phyloP scores from a whole-genome alignment of 2,113 vertebrate genomes.

The Panthera tigris region DNA sequence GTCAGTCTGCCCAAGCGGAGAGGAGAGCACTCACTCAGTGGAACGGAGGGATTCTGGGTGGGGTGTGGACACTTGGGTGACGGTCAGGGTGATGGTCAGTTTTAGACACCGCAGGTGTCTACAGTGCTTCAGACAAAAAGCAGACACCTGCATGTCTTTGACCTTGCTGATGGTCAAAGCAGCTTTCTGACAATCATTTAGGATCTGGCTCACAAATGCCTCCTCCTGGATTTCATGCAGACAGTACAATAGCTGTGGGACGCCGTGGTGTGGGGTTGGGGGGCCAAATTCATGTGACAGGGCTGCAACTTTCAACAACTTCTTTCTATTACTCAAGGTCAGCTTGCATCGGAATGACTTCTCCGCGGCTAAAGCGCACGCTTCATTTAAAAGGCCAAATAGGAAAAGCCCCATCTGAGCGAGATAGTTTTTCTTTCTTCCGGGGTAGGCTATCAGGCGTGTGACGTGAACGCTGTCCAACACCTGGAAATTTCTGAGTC shows the following conservation, averaged over 20 bases:
- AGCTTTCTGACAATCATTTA: rapidly evolving
- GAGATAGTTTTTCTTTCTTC: background rate
- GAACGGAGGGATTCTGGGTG: rapidly evolving
- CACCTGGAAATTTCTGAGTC: rapidly evolving
- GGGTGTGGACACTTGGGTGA: rapidly evolving
- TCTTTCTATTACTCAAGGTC: background rate
- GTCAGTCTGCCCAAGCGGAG: background rate
- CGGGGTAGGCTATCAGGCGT: background rate
- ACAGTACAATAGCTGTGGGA: conserved; percentile 60
- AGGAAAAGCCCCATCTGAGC: conserved; percentile 37
- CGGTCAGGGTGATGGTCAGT: rapidly evolving
- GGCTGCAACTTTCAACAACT: conserved; percentile 37
- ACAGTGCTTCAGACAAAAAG: conserved; percentile 70
- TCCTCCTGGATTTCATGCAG: conserved; percentile 51
- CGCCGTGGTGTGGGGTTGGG: rapidly evolving
- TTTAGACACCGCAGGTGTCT: background rate
- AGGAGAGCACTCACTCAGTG: background rate
- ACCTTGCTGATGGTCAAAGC: background rate
- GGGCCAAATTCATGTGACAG: rapidly evolving
- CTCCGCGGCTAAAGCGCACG: rapidly evolving
- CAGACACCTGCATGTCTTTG: conserved; percentile 48
- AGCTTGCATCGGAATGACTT: background rate
- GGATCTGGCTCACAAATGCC: rapidly evolving
- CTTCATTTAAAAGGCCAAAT: conserved; percentile 71
- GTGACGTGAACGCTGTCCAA: rapidly evolving